A percentile compares a stretch with the other conserved stretches of the same genome.
phyloP scores from a whole-genome alignment of 2,113 vertebrate genomes.

The Eclectus roratus region DNA sequence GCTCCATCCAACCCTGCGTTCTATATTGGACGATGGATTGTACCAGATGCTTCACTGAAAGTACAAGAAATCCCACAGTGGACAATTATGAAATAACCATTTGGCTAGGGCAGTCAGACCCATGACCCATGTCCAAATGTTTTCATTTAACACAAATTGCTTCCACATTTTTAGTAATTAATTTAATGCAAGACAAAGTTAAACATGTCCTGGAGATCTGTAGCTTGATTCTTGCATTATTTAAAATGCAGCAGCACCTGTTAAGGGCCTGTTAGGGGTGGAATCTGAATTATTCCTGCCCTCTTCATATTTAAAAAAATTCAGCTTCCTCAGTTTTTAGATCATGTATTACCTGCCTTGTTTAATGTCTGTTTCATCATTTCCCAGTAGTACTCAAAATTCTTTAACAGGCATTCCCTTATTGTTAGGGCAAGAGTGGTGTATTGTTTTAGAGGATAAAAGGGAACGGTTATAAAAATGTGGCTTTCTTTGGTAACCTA shows the following conservation, averaged over 20 bases:
- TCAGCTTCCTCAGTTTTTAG: neutral
- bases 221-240: neutral
- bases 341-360: neutral
- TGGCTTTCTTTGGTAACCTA: neutral
- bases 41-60: neutral
- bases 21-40: neutral
- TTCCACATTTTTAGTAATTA: slow-evolving; percentile 40
- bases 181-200: slow-evolving; percentile 19
- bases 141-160: slow-evolving; percentile 44
- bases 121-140: slow-evolving; percentile 42
- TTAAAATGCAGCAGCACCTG: slow-evolving; percentile 4
- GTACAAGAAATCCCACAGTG: neutral
- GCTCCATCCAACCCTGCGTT: neutral
- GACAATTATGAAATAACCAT: slow-evolving; percentile 12
- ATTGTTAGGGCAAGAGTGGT: neutral
- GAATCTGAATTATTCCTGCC: neutral
- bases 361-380: neutral
- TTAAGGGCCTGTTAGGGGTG: neutral
- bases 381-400: neutral
- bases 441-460: neutral
- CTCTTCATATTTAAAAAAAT: neutral
- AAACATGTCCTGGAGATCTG: neutral
- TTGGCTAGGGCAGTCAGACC: neutral
- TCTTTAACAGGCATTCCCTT: neutral
- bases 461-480: neutral